Conservation (phyloP, 1,140 invertebrate genomes). For the Ips typographus region DNA sequence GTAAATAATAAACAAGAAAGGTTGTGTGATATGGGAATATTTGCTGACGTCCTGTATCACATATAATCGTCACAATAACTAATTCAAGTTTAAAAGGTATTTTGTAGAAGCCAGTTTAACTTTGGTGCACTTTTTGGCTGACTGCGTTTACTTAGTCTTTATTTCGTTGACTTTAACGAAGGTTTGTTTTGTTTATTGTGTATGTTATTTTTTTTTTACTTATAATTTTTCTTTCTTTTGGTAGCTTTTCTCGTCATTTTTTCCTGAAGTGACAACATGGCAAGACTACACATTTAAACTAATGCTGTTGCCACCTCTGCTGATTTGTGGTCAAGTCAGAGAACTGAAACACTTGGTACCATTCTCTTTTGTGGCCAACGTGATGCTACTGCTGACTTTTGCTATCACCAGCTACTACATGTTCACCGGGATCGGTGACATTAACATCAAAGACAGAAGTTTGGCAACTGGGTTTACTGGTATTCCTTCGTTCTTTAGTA, state of each 20-base stretch:
- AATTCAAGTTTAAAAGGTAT: too few relatives aligned
- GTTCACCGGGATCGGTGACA: slow-evolving; percentile 59
- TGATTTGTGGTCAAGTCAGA: slow-evolving; percentile 66
- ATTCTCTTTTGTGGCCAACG: slow-evolving; percentile 72
- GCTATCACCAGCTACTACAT: slow-evolving; percentile 72
- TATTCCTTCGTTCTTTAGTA: slow-evolving; percentile 60
- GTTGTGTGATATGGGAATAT: background rate
- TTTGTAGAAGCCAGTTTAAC: slow-evolving; percentile 65
- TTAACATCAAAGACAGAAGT: slow-evolving; percentile 35
- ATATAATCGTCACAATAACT: too few relatives aligned
- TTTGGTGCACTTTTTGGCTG: slow-evolving; percentile 66
- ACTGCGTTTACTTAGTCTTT: slow-evolving; percentile 75
- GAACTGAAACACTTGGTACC: slow-evolving; percentile 74
- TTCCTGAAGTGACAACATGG: slow-evolving; percentile 21
- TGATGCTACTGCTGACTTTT: slow-evolving; percentile 67
- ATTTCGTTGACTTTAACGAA: slow-evolving; percentile 68
- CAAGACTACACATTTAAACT: slow-evolving; percentile 57
- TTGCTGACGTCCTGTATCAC: too few relatives aligned
- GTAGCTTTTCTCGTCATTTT: slow-evolving; percentile 22
- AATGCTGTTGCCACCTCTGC: slow-evolving; percentile 59
- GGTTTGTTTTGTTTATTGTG: slow-evolving; percentile 51
- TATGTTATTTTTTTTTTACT: slow-evolving; percentile 2
- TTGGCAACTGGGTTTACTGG: slow-evolving; percentile 30
- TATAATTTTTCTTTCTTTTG: background rate
- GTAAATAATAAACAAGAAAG: background rate